Evolutionary conservation across 2,888 invertebrate genomes (phyloP).

Genomic region (Tetanocera ferruginea): DNA sequence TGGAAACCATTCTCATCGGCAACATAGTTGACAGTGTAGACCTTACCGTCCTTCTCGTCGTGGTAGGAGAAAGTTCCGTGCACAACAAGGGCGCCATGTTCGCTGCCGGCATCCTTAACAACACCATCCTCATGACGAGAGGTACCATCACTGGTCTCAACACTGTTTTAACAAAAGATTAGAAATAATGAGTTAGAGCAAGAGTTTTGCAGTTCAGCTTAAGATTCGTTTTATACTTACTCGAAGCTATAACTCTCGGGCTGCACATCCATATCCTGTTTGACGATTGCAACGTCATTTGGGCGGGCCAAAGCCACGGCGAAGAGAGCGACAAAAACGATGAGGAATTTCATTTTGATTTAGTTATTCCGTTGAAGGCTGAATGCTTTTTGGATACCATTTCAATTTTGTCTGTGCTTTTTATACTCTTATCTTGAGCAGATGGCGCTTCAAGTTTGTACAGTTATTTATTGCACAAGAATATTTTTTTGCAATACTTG

Average conservation of each 20-base stretch:
- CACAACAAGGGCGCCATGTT: slow-evolving; percentile 50
- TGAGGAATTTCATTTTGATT: slow-evolving; percentile 47
- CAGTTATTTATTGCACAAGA: neutral
- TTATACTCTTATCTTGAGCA: neutral
- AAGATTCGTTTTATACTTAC: neutral
- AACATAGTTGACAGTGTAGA: slow-evolving; percentile 71
- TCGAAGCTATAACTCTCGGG: slow-evolving; percentile 72
- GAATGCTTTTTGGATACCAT: slow-evolving; percentile 34
- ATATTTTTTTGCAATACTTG: neutral
- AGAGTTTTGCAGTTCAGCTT: too few relatives aligned
- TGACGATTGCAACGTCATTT: slow-evolving; percentile 46
- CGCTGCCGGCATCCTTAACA: slow-evolving; percentile 49
- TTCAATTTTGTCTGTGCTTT: neutral
- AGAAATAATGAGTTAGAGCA: neutral
- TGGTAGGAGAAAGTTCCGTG: slow-evolving; percentile 51
- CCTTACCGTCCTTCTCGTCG: slow-evolving; percentile 72
- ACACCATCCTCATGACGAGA: slow-evolving; percentile 24
- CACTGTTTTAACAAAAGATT: slow-evolving; percentile 21
- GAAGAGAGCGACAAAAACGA: slow-evolving; percentile 67
- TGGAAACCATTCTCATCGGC: slow-evolving; percentile 70
- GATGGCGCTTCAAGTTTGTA: neutral
- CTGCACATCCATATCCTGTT: slow-evolving; percentile 69
- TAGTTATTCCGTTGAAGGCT: slow-evolving; percentile 34
- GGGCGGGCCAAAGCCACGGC: slow-evolving; percentile 54
- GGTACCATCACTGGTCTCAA: slow-evolving; percentile 45